Conservation (phyloP, 2,888 invertebrate genomes). For the Pristionchus maxplancki region DNA sequence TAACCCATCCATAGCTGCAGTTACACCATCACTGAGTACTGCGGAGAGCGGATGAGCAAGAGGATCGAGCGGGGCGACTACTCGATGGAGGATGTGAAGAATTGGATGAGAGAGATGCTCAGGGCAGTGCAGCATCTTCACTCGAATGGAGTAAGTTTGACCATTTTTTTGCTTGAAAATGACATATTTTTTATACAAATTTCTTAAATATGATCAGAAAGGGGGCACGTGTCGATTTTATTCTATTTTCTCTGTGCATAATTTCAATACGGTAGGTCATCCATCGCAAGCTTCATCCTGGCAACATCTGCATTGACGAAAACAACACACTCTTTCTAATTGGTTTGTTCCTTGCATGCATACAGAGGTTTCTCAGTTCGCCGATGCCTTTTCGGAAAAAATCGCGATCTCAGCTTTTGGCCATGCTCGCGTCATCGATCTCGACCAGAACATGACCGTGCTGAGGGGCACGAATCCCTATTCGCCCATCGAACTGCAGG, state of each 20-base stretch:
- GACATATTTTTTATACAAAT: too few species aligned
- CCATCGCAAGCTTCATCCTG: neutral
- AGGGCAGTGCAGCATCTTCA: neutral
- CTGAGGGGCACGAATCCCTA: neutral
- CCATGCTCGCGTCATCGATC: neutral
- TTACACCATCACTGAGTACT: neutral
- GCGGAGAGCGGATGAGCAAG: neutral
- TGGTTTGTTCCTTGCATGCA: too few species aligned
- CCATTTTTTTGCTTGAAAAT: too few species aligned
- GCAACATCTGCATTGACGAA: neutral
- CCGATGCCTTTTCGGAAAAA: too few species aligned
- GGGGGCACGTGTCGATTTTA: too few species aligned
- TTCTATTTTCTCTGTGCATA: too few species aligned
- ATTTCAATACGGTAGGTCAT: too few species aligned
- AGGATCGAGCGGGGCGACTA: neutral
- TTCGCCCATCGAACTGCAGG: neutral
- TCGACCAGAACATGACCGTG: neutral
- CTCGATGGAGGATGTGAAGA: neutral
- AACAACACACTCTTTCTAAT: neutral
- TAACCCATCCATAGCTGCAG: too few species aligned
- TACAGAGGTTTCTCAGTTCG: too few species aligned
- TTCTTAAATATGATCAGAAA: too few species aligned
- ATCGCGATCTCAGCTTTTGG: neutral
- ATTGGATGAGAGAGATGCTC: neutral
- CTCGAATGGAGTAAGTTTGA: neutral